phyloP scores from a whole-genome alignment of 2,888 invertebrate genomes.

The Acanthosoma haemorrhoidale region DNA sequence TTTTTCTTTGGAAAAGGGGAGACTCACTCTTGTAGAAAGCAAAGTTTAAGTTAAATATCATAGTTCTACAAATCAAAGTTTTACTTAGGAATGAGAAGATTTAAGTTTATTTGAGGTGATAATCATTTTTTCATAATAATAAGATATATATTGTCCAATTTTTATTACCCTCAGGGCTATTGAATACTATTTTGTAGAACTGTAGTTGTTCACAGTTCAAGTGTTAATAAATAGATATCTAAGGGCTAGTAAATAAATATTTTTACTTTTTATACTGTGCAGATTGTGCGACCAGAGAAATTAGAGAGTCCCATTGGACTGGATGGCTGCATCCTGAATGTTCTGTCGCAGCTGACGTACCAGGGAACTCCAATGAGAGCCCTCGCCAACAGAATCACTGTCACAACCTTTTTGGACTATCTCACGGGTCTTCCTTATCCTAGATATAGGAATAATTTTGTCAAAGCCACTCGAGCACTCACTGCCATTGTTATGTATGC shows the following conservation, averaged over 20 bases:
- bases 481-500: conserved; percentile 52
- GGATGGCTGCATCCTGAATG: conserved; percentile 36
- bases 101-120: too few species aligned
- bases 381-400: conserved; percentile 35
- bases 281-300: neutral
- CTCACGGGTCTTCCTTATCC: conserved; percentile 50
- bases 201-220: too few species aligned
- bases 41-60: too few species aligned
- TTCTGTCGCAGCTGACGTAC: conserved; percentile 35
- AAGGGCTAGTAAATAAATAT: neutral
- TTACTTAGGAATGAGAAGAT: too few species aligned
- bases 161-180: too few species aligned
- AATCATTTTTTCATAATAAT: too few species aligned
- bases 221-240: too few species aligned
- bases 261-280: neutral
- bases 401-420: conserved; percentile 49
- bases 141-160: too few species aligned
- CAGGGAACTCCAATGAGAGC: conserved; percentile 33
- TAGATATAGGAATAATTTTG: conserved; percentile 43
- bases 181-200: too few species aligned
- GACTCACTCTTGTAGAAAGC: too few species aligned
- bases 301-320: conserved; percentile 28
- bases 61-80: too few species aligned
- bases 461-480: conserved; percentile 52
- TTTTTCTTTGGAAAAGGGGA: too few species aligned